Conservation (phyloP, 2,113 vertebrate species). For the Leucoraja erinaceus region DNA sequence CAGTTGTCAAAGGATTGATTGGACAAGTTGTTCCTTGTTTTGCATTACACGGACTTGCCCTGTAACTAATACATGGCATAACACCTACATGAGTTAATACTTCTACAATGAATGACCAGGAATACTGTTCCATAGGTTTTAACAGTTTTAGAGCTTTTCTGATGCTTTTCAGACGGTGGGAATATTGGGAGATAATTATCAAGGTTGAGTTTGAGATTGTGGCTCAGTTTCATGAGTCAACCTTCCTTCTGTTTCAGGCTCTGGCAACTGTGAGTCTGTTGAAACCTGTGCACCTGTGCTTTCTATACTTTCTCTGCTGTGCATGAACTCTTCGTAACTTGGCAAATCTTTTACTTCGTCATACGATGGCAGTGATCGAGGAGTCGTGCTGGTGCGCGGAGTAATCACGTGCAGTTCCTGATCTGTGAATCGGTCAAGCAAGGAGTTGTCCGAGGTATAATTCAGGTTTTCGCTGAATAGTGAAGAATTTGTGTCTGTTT, state of each 20-base stretch:
- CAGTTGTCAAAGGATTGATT: not conserved
- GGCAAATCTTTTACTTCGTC: slow-evolving; percentile 87
- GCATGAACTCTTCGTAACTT: slow-evolving; percentile 86
- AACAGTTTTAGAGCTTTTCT: not conserved
- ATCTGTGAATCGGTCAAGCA: slow-evolving; percentile 62
- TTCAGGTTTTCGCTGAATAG: slow-evolving; percentile 19
- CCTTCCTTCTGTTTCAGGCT: not conserved
- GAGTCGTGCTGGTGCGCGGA: slow-evolving; percentile 51
- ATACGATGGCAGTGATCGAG: slow-evolving; percentile 75
- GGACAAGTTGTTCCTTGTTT: not conserved
- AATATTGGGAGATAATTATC: not conserved
- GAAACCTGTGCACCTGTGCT: not conserved
- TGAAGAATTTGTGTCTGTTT: slow-evolving; percentile 49
- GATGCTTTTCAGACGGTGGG: too few relatives aligned
- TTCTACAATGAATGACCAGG: not conserved
- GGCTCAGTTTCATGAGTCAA: not conserved
- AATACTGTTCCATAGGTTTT: slow-evolving; percentile 11
- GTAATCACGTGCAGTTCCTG: slow-evolving; percentile 49
- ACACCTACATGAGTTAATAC: not conserved
- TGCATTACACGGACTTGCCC: not conserved
- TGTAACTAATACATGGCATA: not conserved
- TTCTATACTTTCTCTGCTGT: slow-evolving; percentile 40
- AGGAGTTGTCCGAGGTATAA: slow-evolving; percentile 70
- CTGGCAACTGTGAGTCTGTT: not conserved
- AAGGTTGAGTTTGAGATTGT: not conserved